phyloP scores from a whole-genome alignment of 2,888 invertebrate genomes.

The Agrochola lota region DNA sequence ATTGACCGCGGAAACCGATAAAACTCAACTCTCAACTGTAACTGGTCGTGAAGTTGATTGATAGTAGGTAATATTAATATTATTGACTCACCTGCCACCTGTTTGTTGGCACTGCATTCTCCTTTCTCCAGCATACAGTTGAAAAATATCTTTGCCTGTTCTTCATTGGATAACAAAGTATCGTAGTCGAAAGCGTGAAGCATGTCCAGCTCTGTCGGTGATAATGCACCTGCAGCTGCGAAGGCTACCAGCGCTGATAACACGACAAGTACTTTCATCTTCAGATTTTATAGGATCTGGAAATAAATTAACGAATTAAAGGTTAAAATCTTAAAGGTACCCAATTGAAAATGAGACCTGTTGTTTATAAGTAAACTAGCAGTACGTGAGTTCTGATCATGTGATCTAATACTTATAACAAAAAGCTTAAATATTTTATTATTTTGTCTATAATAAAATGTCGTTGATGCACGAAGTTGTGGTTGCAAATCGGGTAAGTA shows the following conservation, averaged over 20 bases:
- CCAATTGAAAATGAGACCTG: background rate
- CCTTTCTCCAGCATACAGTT: slow-evolving; percentile 72
- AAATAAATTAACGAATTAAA: background rate
- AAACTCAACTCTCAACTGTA: background rate
- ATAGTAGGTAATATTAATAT: background rate
- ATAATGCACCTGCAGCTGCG: slow-evolving; percentile 29
- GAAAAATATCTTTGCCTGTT: slow-evolving; percentile 61
- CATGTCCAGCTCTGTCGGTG: slow-evolving; percentile 45
- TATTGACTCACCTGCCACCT: slow-evolving; percentile 38
- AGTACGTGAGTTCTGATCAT: too few relatives aligned
- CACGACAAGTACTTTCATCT: slow-evolving; percentile 64
- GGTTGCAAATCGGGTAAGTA: too few relatives aligned
- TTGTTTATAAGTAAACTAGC: too few relatives aligned
- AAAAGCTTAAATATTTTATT: too few relatives aligned
- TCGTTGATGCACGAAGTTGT: too few relatives aligned
- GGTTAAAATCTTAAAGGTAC: background rate
- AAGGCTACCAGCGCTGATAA: slow-evolving; percentile 43
- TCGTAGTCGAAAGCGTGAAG: slow-evolving; percentile 65
- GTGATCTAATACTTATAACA: too few relatives aligned
- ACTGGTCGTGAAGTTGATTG: too few relatives aligned
- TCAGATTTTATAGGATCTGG: background rate
- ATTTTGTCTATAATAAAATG: too few relatives aligned
- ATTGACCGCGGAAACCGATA: background rate
- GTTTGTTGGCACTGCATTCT: slow-evolving; percentile 38
- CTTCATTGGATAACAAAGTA: slow-evolving; percentile 67